Percentiles rank a stretch among this genome's conserved stretches.
These are phyloP conservation scores for Centruroides vittatus DNA, from an alignment of 1,140 invertebrate species.

Conservation along the genomic window DNA sequence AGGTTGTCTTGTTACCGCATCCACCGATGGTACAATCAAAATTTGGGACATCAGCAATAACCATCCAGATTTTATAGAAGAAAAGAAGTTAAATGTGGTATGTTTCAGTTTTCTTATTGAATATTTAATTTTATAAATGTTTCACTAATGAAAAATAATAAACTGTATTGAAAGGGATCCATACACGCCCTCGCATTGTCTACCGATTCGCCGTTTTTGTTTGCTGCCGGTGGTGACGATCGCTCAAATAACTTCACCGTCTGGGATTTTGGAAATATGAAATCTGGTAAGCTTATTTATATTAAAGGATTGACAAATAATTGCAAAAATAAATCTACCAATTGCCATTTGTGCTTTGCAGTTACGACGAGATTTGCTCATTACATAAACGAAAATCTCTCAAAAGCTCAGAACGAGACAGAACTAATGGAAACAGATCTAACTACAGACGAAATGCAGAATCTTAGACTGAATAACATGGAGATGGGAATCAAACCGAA, in stretches of 20 bases:
- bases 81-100: conserved; percentile 23
- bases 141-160: conserved; percentile 24
- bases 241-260: conserved; percentile 61
- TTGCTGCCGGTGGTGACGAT: conserved; percentile 69
- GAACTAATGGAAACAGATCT: no score
- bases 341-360: no score
- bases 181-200: conserved; percentile 55
- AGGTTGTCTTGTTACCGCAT: conserved; percentile 52
- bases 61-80: conserved; percentile 25
- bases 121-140: conserved; percentile 12
- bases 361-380: no score
- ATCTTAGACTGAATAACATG: no score
- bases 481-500: no score
- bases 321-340: no score
- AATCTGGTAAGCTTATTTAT: conserved; percentile 1
- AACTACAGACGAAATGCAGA: no score
- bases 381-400: no score
- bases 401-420: no score
- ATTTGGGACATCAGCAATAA: conserved; percentile 52
- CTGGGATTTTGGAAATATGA: conserved; percentile 42
- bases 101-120: not conserved
- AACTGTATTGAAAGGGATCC: conserved; percentile 43
- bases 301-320: no score
- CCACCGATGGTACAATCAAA: conserved; percentile 56
- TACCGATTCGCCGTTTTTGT: conserved; percentile 63